These are phyloP conservation scores for Caradrina clavipalpis DNA, from an alignment of 2,888 invertebrate species.

Conservation along the genomic window DNA sequence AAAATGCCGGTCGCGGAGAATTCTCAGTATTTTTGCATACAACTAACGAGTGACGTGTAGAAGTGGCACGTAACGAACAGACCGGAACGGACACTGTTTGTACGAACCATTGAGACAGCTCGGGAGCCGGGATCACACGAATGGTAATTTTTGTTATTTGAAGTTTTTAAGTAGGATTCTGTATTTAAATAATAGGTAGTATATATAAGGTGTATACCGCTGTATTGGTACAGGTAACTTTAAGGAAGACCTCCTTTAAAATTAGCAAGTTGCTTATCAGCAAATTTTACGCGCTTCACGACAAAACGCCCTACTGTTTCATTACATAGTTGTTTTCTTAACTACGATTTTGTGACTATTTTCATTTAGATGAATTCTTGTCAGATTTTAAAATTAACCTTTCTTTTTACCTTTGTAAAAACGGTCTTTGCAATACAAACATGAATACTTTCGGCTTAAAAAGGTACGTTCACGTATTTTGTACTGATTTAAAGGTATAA, in stretches of 20 bases:
- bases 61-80: slow-evolving; percentile 76
- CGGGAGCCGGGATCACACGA: slow-evolving; percentile 26
- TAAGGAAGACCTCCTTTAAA: too few relatives aligned
- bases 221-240: too few relatives aligned
- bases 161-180: neutral
- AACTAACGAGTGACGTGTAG: slow-evolving; percentile 64
- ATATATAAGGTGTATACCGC: too few relatives aligned
- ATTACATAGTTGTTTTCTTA: too few relatives aligned
- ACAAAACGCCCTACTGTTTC: too few relatives aligned
- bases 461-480: slow-evolving; percentile 2
- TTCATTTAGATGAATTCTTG: too few relatives aligned
- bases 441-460: neutral
- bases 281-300: too few relatives aligned
- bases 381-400: too few relatives aligned
- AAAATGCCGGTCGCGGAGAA: slow-evolving; percentile 31
- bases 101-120: slow-evolving; percentile 49
- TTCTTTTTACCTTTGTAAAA: neutral
- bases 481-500: slow-evolving; percentile 29
- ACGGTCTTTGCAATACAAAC: neutral
- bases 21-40: slow-evolving; percentile 65
- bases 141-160: neutral
- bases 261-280: too few relatives aligned
- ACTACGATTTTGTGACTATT: too few relatives aligned
- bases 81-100: slow-evolving; percentile 81
- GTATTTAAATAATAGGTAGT: neutral